These are phyloP conservation scores for Corticium candelabrum DNA, from an alignment of 37 sponge, comb jelly and placozoan species.

Conservation along the genomic window DNA sequence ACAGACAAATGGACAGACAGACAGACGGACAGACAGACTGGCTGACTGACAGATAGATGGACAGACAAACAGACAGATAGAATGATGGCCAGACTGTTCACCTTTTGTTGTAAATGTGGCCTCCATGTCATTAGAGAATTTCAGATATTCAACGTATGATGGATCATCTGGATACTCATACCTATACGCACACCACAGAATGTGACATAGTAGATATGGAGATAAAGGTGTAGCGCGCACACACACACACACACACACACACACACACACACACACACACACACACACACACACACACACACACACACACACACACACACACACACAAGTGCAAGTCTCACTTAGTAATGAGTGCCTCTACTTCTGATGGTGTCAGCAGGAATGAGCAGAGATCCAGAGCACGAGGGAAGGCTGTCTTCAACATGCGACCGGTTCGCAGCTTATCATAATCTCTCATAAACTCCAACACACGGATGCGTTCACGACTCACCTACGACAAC, in stretches of 20 bases:
- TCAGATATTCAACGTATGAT: constrained; percentile 45
- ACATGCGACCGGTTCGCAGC: constrained; percentile 50
- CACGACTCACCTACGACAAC: constrained; percentile 34
- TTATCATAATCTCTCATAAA: constrained; percentile 86
- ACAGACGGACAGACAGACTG: too few species aligned
- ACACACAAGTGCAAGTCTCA: constrained; percentile 1
- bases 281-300: neutral
- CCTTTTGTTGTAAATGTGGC: constrained; percentile 57
- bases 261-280: constrained; percentile 5
- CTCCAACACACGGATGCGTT: constrained; percentile 63
- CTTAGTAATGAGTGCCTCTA: constrained; percentile 43
- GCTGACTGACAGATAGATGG: too few species aligned
- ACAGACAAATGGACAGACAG: too few species aligned
- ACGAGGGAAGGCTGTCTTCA: constrained; percentile 47
- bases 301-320: neutral
- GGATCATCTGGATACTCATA: constrained; percentile 33
- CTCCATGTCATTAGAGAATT: constrained; percentile 77
- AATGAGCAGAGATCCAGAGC: constrained; percentile 83
- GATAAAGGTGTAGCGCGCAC: too few species aligned
- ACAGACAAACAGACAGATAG: too few species aligned
- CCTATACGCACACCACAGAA: neutral
- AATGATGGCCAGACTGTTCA: neutral
- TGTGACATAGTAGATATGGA: too few species aligned
- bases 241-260: constrained; percentile 5
- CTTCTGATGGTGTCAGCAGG: constrained; percentile 43